A percentile compares a stretch with the other conserved stretches of the same genome.
Conservation (phyloP, 1,140 invertebrate species). For the Drosophila punjabiensis region DNA sequence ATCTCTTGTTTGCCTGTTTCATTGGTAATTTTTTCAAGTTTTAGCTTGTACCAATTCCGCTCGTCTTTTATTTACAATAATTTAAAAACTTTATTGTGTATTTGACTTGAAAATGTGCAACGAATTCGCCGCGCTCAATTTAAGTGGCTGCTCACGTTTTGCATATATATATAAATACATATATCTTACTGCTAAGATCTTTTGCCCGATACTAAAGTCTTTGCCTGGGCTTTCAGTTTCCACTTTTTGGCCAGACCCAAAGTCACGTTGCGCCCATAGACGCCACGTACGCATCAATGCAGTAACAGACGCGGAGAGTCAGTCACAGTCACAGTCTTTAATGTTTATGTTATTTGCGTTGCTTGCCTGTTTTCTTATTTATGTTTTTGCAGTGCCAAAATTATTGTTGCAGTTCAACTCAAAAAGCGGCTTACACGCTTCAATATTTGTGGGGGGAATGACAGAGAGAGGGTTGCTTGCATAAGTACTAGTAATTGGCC, state of each 20-base stretch:
- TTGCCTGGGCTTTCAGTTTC: constrained; percentile 7
- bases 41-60: not conserved
- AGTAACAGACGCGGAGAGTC: constrained; percentile 21
- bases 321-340: constrained; percentile 49
- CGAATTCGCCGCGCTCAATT: constrained; percentile 47
- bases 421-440: constrained; percentile 25
- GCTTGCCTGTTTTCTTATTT: constrained; percentile 40
- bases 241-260: constrained; percentile 24
- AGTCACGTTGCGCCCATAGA: constrained; percentile 64
- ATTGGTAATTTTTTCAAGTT: not conserved
- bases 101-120: constrained; percentile 40
- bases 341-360: constrained; percentile 40
- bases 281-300: constrained; percentile 61
- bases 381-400: constrained; percentile 52
- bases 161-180: not conserved
- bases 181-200: constrained; percentile 49
- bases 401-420: constrained; percentile 46
- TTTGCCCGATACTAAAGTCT: constrained; percentile 38
- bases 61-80: constrained; percentile 17
- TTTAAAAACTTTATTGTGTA: constrained; percentile 25
- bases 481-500: constrained; percentile 58
- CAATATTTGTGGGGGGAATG: constrained; percentile 1
- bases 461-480: not conserved
- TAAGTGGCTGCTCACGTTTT: constrained; percentile 73
- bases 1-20: not conserved